Conservation (phyloP, 2,888 invertebrate species). For the Eupithecia subumbrata region DNA sequence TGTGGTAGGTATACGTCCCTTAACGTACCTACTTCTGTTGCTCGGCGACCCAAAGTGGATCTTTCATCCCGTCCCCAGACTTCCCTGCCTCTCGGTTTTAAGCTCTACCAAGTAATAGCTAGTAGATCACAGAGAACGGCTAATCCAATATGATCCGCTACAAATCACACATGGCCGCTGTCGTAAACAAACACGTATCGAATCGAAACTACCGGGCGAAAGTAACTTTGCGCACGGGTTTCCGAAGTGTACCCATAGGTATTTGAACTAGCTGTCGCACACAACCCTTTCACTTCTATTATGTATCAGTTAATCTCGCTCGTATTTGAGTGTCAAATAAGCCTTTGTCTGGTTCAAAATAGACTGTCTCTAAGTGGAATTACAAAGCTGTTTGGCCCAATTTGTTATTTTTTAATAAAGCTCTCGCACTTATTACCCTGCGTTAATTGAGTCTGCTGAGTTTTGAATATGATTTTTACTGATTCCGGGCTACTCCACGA, state of each 20-base stretch:
- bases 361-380: background rate
- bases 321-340: background rate
- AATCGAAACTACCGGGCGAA: background rate
- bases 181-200: background rate
- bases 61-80: no score
- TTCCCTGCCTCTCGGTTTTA: no score
- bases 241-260: background rate
- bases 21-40: no score
- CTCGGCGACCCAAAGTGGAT: no score
- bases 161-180: background rate
- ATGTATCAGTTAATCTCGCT: background rate
- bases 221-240: background rate
- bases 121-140: background rate
- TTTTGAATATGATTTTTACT: no score
- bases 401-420: background rate
- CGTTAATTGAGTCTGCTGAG: no score
- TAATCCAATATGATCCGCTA: background rate
- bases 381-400: background rate
- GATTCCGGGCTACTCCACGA: no score
- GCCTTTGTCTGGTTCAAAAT: background rate
- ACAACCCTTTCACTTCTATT: background rate
- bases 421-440: background rate
- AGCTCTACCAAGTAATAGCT: no score
- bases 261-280: constrained; percentile 3
- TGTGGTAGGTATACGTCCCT: no score